A percentile compares a stretch with the other conserved stretches of the same genome.
Conservation (phyloP, 2,888 invertebrate species). For the Clostera curtula region DNA sequence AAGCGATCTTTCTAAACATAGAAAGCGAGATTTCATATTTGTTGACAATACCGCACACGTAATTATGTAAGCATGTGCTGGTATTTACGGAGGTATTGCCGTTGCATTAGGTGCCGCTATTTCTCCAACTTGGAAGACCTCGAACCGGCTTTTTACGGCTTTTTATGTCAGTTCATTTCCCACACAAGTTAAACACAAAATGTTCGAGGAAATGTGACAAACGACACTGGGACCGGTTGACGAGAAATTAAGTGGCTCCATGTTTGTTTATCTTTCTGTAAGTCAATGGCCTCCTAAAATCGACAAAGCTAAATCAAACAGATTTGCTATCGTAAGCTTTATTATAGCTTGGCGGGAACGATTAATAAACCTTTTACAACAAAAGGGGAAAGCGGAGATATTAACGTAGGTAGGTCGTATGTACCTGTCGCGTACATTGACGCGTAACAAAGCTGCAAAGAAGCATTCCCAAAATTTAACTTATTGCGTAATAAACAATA, state of each 20-base stretch:
- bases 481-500: no score
- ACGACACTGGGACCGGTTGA: constrained; percentile 18
- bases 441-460: no score
- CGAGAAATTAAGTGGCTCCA: background rate
- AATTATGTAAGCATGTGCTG: constrained; percentile 50
- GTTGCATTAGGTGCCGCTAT: constrained; percentile 17
- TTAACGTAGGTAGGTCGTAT: no score
- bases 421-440: no score
- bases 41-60: constrained; percentile 47
- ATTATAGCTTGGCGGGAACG: no score
- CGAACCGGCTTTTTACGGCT: constrained; percentile 26
- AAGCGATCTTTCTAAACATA: constrained; percentile 35
- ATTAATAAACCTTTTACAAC: no score
- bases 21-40: constrained; percentile 48
- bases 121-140: constrained; percentile 17
- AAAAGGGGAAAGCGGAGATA: no score
- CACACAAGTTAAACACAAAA: constrained; percentile 18
- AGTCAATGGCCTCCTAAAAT: constrained; percentile 18
- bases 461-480: no score
- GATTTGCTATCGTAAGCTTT: no score
- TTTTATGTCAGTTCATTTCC: constrained; percentile 23
- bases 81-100: constrained; percentile 33
- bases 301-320: constrained; percentile 3
- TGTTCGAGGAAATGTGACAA: constrained; percentile 18
- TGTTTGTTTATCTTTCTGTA: constrained; percentile 11